These are phyloP conservation scores for Trididemnum clinides DNA, from an alignment of 23 tunicate species.

Conservation along the genomic window DNA sequence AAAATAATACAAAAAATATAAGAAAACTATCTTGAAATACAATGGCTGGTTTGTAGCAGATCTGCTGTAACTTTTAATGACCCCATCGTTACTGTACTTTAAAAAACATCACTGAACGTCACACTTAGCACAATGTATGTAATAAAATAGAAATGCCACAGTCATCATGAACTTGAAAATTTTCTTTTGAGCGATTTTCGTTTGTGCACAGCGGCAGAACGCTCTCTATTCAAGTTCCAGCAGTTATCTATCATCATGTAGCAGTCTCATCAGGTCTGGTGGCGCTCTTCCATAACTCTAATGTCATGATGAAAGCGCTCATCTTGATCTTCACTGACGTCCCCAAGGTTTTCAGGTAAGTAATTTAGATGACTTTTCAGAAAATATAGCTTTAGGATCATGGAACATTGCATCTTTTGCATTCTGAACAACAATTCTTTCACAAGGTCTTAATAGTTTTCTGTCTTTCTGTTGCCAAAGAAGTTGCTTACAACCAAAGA, in stretches of 20 bases:
- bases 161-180: no score
- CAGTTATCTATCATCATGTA: not conserved
- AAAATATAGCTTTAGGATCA: slow-evolving; percentile 16
- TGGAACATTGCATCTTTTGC: not conserved
- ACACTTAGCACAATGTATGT: not conserved
- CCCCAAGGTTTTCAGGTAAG: slow-evolving; percentile 15
- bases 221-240: not conserved
- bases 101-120: not conserved
- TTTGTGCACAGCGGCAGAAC: not conserved
- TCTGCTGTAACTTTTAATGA: no score
- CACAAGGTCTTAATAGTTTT: slow-evolving; percentile 2
- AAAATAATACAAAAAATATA: no score
- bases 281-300: no score
- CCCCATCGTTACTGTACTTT: no score
- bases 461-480: slow-evolving; percentile 25
- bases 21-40: no score
- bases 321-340: no score
- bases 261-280: not conserved
- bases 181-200: no score
- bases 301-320: no score
- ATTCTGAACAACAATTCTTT: slow-evolving; percentile 7
- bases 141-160: no score
- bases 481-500: slow-evolving; percentile 14
- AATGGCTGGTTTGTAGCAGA: no score
- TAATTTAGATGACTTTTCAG: slow-evolving; percentile 8